These are phyloP conservation scores for Epinotia bilunana DNA, from an alignment of 2,888 invertebrate genomes.

Conservation along the genomic window DNA sequence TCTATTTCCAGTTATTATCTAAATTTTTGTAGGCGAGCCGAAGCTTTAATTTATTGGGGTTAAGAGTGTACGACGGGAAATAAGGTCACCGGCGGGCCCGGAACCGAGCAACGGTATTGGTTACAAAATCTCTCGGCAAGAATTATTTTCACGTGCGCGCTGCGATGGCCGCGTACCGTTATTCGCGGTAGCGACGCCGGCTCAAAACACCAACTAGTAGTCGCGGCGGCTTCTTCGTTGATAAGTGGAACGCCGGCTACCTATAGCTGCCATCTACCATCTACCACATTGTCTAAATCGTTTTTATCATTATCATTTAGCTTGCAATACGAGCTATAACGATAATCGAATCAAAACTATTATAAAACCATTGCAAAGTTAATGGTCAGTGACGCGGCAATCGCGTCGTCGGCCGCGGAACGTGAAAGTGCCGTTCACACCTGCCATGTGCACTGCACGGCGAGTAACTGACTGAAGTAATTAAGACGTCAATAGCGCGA, in stretches of 20 bases:
- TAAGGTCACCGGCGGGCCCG: conserved; percentile 82
- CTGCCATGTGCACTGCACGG: conserved; percentile 58
- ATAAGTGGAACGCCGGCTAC: conserved; percentile 68
- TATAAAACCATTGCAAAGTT: conserved; percentile 18
- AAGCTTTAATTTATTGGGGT: conserved; percentile 33
- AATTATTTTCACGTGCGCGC: conserved; percentile 83
- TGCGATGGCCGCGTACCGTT: conserved; percentile 71
- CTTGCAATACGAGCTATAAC: conserved; percentile 24
- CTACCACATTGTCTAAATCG: conserved; percentile 44
- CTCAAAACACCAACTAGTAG: conserved; percentile 64
- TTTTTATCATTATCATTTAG: not conserved
- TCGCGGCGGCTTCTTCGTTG: conserved; percentile 58
- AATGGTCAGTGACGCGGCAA: conserved; percentile 39
- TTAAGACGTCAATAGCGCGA: conserved; percentile 19
- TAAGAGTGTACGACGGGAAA: conserved; percentile 73
- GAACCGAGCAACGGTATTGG: conserved; percentile 82
- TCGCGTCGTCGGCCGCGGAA: conserved; percentile 54
- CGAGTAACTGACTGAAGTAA: conserved; percentile 17
- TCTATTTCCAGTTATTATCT: conserved; percentile 27
- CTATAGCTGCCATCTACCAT: conserved; percentile 52
- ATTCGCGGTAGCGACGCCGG: conserved; percentile 64
- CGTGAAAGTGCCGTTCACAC: conserved; percentile 77
- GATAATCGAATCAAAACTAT: not conserved
- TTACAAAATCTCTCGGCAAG: conserved; percentile 84
- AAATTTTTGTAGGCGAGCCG: conserved; percentile 5